Percentiles rank a stretch among this genome's conserved stretches.
Evolutionary conservation across 2,888 invertebrate genomes (phyloP).

Genomic region (Mythimna pallens): DNA sequence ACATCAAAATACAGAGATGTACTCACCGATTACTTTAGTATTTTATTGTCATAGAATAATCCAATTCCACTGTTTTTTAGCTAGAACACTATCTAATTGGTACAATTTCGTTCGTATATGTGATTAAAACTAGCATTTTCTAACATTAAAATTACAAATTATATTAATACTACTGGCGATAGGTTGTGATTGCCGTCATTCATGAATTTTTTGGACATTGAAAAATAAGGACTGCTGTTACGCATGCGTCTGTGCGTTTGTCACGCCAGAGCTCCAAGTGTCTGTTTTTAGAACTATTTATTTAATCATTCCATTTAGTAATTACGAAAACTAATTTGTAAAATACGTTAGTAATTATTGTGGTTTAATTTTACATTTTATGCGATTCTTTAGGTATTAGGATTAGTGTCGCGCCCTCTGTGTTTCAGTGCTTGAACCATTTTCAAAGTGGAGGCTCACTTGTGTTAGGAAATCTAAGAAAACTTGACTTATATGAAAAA

Average conservation of each 20-base stretch:
- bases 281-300: conserved; percentile 42
- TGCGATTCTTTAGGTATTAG: not conserved
- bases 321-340: not conserved
- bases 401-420: conserved; percentile 42
- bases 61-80: conserved; percentile 73
- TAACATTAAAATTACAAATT: conserved; percentile 81
- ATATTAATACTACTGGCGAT: conserved; percentile 79
- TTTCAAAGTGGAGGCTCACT: conserved; percentile 4
- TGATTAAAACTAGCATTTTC: conserved; percentile 83
- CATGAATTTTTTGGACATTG: conserved; percentile 85
- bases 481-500: not conserved
- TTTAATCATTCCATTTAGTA: not conserved
- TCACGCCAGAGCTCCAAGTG: conserved; percentile 69
- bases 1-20: conserved; percentile 67
- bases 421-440: not conserved
- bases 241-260: conserved; percentile 81
- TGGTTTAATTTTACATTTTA: not conserved
- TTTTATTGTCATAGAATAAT: conserved; percentile 83
- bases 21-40: conserved; percentile 77
- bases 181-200: conserved; percentile 86
- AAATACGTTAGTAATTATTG: not conserved
- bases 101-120: conserved; percentile 78
- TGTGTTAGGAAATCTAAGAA: not conserved
- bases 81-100: conserved; percentile 87
- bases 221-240: conserved; percentile 77